Conservation (phyloP, 2,888 invertebrate genomes). For the Scotopteryx bipunctaria region DNA sequence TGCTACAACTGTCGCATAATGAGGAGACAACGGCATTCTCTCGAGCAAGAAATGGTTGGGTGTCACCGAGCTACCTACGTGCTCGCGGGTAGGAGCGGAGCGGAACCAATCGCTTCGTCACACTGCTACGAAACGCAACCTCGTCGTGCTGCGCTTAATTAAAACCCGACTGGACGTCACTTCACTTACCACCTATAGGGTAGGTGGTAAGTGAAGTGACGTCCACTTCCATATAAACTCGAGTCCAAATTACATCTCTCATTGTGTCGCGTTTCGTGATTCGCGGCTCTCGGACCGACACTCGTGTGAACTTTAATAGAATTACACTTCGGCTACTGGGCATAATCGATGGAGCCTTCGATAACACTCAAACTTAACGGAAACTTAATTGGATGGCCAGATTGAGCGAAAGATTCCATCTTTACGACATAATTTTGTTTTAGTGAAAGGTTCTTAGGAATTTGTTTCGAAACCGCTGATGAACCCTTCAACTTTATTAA, state of each 20-base stretch:
- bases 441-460: constrained; percentile 34
- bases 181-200: constrained; percentile 53
- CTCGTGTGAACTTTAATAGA: constrained; percentile 62
- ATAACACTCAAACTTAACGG: constrained; percentile 65
- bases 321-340: constrained; percentile 67
- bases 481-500: constrained; percentile 16
- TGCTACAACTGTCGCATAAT: constrained; percentile 71
- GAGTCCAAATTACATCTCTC: constrained; percentile 63
- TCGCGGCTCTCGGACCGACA: constrained; percentile 49
- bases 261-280: constrained; percentile 66
- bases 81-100: constrained; percentile 58
- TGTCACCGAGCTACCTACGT: constrained; percentile 76
- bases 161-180: constrained; percentile 76
- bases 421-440: constrained; percentile 46
- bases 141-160: constrained; percentile 74
- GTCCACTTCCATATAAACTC: constrained; percentile 54
- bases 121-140: constrained; percentile 71
- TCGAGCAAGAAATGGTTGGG: constrained; percentile 69
- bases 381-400: constrained; percentile 66
- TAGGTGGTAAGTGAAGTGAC: no score
- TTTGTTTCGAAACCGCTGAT: constrained; percentile 25
- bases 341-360: constrained; percentile 61
- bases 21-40: constrained; percentile 72
- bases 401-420: constrained; percentile 57
- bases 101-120: constrained; percentile 77